Evolutionary conservation across 2,888 invertebrate genomes (phyloP).

Genomic region (Entomobrya proxima): DNA sequence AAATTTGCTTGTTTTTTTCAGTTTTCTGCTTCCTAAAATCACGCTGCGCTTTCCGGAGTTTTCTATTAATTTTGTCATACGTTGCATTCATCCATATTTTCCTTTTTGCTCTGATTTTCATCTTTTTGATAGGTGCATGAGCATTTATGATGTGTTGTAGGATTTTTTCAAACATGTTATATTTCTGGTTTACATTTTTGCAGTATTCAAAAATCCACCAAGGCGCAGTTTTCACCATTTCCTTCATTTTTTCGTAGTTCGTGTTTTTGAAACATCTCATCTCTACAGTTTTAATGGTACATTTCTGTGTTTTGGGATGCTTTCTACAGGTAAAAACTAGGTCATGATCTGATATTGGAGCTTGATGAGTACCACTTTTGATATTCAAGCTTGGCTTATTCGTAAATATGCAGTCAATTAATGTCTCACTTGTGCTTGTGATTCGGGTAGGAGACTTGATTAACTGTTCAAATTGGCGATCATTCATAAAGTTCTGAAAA

Average conservation of each 20-base stretch:
- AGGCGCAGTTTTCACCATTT: neutral
- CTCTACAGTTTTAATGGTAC: neutral
- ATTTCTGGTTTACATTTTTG: neutral
- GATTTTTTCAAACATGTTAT: neutral
- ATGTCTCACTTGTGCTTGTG: neutral
- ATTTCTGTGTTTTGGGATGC: neutral
- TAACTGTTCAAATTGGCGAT: neutral
- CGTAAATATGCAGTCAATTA: neutral
- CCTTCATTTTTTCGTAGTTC: neutral
- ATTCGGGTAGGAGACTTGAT: neutral
- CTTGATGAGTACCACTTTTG: neutral
- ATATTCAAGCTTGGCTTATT: neutral
- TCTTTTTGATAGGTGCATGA: neutral
- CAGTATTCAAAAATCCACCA: neutral
- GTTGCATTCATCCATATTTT: neutral
- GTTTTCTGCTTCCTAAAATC: neutral
- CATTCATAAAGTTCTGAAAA: neutral
- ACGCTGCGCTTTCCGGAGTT: neutral
- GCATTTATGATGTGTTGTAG: neutral
- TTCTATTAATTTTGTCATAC: neutral
- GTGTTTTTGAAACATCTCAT: neutral
- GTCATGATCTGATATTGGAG: constrained; percentile 26
- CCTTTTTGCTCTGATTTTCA: neutral
- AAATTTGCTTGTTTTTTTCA: neutral
- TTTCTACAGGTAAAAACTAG: neutral